Base-by-base conservation (phyloP, 2,797 vertebrate genomes). In the Acestrorhynchus altus region DNA sequence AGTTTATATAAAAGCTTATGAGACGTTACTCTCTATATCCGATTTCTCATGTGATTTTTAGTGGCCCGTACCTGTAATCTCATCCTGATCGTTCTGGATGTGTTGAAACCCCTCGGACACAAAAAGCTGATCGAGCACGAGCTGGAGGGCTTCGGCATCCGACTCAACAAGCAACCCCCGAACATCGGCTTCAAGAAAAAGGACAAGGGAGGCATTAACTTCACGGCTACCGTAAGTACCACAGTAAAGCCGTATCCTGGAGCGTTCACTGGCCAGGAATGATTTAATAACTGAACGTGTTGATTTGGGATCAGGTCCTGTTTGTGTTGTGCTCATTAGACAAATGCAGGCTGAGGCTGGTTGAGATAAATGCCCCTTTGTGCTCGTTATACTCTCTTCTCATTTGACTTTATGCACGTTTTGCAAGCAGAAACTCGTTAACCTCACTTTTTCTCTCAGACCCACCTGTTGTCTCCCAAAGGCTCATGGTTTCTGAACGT, bases 131-230 rank as follows among this genome's bases (percentile, higher is more conserved):
- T 99, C 86, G 98, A 99, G 86, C 96, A 97, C 57, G 98, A 99
- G 83, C 89, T 99, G 87, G 98, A 99, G 84, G 98, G 98, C 72
- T 99, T 99, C 85, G 98, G 98, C 59, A 98, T 99, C 87, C 95
- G 98, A 39, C 94, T 99, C 72, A 99, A 99, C 89, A 98, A 98
- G 88, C 92, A 96, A 72, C 96, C 98, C 1, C 98, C 98, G 82
- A 99, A 99, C 89, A 99, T 99, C 9, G 97, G 98, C 87, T 99
- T 94, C 91, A 99, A 99, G 91, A 99, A 94, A 90, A 99, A 99
- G 92, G 98, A 99, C 91, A 99, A 99, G 91, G 98, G 98, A 76
- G 98, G 98, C 89, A 98, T 99, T 89, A 99, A 99, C 90, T 97
- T 99, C 79, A 99, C 98, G 4, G 95, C 95, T 44, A 98, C 97